Base-by-base conservation (phyloP, 1,140 invertebrate species). In the Scaptomyza pallida region DNA sequence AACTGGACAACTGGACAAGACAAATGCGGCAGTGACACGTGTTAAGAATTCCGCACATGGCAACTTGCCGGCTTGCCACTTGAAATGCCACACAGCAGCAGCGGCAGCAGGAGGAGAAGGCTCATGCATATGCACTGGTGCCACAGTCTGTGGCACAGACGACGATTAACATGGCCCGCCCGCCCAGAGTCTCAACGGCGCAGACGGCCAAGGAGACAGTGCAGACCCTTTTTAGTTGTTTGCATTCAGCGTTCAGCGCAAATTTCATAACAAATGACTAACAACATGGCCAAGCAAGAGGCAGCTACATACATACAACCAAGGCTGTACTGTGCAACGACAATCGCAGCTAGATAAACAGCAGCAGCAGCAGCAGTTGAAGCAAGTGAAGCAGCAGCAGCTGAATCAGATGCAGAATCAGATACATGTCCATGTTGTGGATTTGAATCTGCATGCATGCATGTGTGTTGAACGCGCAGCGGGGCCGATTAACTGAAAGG, bases 191-290 rank as follows among this genome's bases (percentile, higher is more conserved):
- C 61, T 44, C 43, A 16, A 30, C 19, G 16, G 47, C 21, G 3
- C 3, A 37, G 1, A 30, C 35, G 10, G 55, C 5, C 21, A 13
- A n/a, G 23, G 45, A 40, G 10, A 19, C 21, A 30, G 43, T 16
- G 41, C 23, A 52, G 64, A 72, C 78, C 78, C 75, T 82, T 82
- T 71, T 78, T 67, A 60, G 72, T 70, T 63, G 71, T 26, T 56
- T 23, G 23, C 37, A 30, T 30, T 30, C 54, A 12, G 21, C 19
- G 21, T 48, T 51, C 54, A 51, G 55, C 69, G 54, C 65, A 63
- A 56, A 44, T 83, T 78, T 86, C 81, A 88, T 86, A 86, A 86
- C 82, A 86, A 86, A 86, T 86, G 81, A 85, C 80, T 85, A 85
- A 85, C 80, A 85, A 85, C 80, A 80, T 86, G 77, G 77, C 63